These are phyloP conservation scores for Tromatobia lineatoria DNA, from an alignment of 2,888 invertebrate genomes.

Conservation along the genomic window DNA sequence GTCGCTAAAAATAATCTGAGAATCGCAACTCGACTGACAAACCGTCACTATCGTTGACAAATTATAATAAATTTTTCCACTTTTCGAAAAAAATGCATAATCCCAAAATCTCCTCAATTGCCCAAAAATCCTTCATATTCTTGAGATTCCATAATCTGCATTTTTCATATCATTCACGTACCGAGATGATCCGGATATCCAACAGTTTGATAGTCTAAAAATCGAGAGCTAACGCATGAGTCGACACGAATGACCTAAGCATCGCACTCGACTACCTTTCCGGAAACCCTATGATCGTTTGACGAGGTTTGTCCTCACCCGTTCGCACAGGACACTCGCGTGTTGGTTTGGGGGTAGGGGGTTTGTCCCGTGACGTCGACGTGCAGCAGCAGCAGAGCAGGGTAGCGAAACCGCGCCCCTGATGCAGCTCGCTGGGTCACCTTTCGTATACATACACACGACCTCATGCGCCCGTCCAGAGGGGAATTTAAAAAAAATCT, in stretches of 20 bases:
- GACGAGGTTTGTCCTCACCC: background rate
- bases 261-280: background rate
- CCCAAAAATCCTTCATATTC: no score
- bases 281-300: background rate
- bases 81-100: no score
- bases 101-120: no score
- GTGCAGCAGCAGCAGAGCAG: slow-evolving; percentile 36
- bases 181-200: background rate
- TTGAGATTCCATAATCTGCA: no score
- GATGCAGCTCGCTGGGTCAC: slow-evolving; percentile 18
- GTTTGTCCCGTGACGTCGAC: slow-evolving; percentile 60
- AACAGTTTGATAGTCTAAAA: background rate
- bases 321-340: slow-evolving; percentile 38
- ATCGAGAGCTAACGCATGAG: background rate
- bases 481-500: background rate
- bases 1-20: no score
- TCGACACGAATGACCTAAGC: background rate
- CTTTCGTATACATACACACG: background rate
- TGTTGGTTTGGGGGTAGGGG: slow-evolving; percentile 19
- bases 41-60: no score
- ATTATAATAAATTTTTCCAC: no score
- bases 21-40: no score
- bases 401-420: slow-evolving; percentile 62
- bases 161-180: no score
- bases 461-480: background rate